phyloP scores from a whole-genome alignment of 2,113 vertebrate genomes.

The Salvelinus fontinalis region DNA sequence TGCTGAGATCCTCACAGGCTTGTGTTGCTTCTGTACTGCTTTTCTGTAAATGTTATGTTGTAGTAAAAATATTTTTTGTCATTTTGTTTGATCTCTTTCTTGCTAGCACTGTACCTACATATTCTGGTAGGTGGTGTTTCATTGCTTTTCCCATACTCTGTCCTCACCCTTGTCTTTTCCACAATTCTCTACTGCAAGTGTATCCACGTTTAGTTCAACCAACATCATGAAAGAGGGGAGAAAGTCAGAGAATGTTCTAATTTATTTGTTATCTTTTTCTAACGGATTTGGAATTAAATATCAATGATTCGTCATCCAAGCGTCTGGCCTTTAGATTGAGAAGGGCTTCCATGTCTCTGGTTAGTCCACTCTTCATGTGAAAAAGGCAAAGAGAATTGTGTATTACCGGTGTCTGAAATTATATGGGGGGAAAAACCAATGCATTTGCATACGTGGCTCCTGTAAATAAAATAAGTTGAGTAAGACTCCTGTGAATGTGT shows the following conservation, averaged over 20 bases:
- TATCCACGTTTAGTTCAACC: neutral
- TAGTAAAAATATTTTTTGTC: constrained; percentile 50
- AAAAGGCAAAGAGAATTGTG: constrained; percentile 18
- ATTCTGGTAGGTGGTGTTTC: neutral
- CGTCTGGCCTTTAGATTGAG: neutral
- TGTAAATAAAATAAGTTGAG: constrained; percentile 71
- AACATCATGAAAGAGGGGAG: neutral
- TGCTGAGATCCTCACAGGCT: constrained; percentile 15
- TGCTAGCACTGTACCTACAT: constrained; percentile 8
- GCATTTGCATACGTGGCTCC: constrained; percentile 61
- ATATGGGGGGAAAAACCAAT: constrained; percentile 1
- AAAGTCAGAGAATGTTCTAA: neutral
- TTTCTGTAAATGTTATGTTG: constrained; percentile 40
- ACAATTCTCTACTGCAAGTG: neutral
- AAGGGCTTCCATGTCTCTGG: constrained; percentile 35
- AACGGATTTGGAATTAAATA: neutral
- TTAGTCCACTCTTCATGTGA: constrained; percentile 50
- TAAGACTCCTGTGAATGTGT: constrained; percentile 46
- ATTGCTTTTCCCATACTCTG: constrained; percentile 18
- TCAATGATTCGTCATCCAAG: neutral
- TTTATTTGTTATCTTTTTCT: neutral
- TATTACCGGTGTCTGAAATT: neutral
- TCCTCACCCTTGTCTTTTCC: neutral
- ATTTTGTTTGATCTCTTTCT: constrained; percentile 31
- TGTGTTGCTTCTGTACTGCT: constrained; percentile 37